Evolutionary conservation across 2,888 invertebrate genomes (phyloP).

Genomic region (Ophion ventricosus): DNA sequence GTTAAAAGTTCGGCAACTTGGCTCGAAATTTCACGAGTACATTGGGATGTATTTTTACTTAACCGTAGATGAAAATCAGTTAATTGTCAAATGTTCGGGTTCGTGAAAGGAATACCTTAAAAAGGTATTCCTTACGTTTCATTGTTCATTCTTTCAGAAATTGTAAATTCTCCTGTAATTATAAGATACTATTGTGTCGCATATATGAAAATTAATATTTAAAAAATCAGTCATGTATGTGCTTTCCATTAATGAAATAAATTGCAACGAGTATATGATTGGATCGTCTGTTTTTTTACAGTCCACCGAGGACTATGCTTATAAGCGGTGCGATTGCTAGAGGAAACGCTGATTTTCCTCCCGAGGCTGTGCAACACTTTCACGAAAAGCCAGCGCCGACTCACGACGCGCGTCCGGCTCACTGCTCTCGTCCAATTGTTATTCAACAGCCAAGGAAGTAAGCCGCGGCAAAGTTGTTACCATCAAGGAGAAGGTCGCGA

Average conservation of each 20-base stretch:
- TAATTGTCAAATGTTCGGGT: too few species aligned
- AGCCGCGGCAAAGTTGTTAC: conserved; percentile 72
- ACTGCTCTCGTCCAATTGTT: conserved; percentile 87
- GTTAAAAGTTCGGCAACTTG: too few species aligned
- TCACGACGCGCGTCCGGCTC: conserved; percentile 85
- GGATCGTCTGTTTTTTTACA: conserved; percentile 76
- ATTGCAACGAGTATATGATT: not conserved
- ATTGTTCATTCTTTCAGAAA: too few species aligned
- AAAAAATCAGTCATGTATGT: too few species aligned
- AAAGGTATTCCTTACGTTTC: too few species aligned
- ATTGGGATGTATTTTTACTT: too few species aligned
- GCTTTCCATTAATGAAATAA: not conserved
- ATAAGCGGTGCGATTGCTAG: conserved; percentile 92
- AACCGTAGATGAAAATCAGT: too few species aligned
- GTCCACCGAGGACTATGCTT: conserved; percentile 90
- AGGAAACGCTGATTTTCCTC: conserved; percentile 94
- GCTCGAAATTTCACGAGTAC: too few species aligned
- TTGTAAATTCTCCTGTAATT: too few species aligned
- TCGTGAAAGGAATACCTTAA: too few species aligned
- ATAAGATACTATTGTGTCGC: too few species aligned
- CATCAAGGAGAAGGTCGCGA: not conserved
- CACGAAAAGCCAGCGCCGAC: conserved; percentile 91
- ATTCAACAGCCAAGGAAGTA: conserved; percentile 96
- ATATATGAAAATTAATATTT: too few species aligned
- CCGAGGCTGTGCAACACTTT: conserved; percentile 93